Base-by-base conservation (phyloP, 2,113 vertebrate species). In the Zingel zingel region DNA sequence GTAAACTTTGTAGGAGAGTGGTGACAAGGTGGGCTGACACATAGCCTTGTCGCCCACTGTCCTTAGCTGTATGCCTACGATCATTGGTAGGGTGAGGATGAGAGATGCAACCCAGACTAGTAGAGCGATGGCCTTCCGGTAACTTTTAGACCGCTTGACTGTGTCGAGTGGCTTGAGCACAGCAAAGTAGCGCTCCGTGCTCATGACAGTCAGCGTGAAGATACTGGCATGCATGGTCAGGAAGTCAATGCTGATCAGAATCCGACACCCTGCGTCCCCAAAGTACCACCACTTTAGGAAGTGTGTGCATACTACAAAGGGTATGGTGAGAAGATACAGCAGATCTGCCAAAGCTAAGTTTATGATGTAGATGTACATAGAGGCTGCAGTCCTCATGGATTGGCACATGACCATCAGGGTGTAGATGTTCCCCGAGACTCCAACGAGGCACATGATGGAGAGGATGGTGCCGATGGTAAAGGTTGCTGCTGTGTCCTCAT, bases 171-270 rank as follows among this genome's bases (percentile, higher is more conserved):
- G 97, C 86, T 97, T 97, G 84, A 98, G 95, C 48, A 98, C 97
- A 0, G 97, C 97, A 0, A 97, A 94, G 91, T 98, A 98, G 3
- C 97, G 95, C 78, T 98, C 97, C 0, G 96, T 98, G 92, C 97
- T 98, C 97, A 98, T 98, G 77, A 97, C 92, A 0, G 97, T 97
- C 77, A 98, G 93, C 0, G 97, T 98, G 91, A 98, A 98, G 91
- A 98, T 98, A 89, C 97, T 97, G 83, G 97, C 97, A 0, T 98
- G 97, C 97, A 98, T 98, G 66, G 97, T 98, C 72, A 98, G 95
- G 86, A 98, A 97, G 90, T 98, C 97, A 90, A 97, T 95, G 74
- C 97, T 98, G 88, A 98, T 97, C 0, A 98, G 94, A 82, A 97
- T 94, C 11, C 95, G 96, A 57, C 96, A 96, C 47, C 97, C 97